Conservation (phyloP, 2,113 vertebrate genomes). For the Chaetorhynchus papuensis region DNA sequence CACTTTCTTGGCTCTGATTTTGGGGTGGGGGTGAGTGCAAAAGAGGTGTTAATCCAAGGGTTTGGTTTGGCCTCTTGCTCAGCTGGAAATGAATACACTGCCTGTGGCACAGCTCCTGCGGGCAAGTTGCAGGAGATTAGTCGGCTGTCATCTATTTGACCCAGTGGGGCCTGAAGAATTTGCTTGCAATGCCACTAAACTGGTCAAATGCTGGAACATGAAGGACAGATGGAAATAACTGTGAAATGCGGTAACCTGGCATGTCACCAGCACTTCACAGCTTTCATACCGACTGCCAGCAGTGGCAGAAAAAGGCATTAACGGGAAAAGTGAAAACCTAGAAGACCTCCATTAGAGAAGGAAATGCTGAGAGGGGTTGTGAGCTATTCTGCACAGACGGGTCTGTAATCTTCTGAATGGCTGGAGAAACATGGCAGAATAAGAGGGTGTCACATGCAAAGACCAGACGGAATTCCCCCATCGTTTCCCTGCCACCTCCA, state of each 20-base stretch:
- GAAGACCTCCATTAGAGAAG: not conserved
- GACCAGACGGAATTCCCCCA: accelerated
- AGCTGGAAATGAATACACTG: conserved; percentile 5
- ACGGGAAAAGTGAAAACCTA: not conserved
- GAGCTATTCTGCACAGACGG: not conserved
- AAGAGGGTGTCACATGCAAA: not conserved
- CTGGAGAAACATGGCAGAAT: not conserved
- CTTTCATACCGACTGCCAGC: not conserved
- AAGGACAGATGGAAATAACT: conserved; percentile 7
- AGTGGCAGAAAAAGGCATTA: not conserved
- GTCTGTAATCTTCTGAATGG: not conserved
- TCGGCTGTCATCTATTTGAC: not conserved
- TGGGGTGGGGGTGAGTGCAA: not conserved
- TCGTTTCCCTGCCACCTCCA: not conserved
- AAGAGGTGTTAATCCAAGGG: conserved; percentile 49
- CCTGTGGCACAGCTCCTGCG: not conserved
- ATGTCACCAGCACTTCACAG: not conserved
- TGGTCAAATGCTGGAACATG: not conserved
- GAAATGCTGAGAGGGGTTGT: not conserved
- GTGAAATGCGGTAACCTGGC: conserved; percentile 2
- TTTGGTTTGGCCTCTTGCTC: conserved; percentile 7
- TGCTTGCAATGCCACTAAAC: not conserved
- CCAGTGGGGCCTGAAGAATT: not conserved
- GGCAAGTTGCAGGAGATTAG: not conserved
- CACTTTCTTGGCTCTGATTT: conserved; percentile 11